These are phyloP conservation scores for Chaenogobius annularis DNA, from an alignment of 2,113 vertebrate species.

Conservation along the genomic window DNA sequence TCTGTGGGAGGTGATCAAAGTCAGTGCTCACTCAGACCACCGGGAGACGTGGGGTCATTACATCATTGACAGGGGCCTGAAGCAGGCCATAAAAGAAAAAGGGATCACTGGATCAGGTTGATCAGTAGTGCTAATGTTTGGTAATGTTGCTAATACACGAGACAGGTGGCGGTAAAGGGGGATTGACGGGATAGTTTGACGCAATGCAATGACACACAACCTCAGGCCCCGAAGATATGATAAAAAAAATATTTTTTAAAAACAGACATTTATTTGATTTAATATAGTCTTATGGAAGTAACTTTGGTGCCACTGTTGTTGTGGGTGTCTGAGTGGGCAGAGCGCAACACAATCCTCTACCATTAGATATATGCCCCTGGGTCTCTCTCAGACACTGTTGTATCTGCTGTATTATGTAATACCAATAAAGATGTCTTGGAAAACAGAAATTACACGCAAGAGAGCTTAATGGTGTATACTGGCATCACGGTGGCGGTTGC, in stretches of 20 bases:
- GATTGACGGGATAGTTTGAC: background rate
- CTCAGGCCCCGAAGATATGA: no score
- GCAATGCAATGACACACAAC: slow-evolving; percentile 44
- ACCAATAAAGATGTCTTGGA: background rate
- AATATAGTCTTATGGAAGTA: slow-evolving; percentile 5
- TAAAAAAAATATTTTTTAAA: no score
- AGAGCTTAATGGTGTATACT: no score
- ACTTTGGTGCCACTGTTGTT: slow-evolving; percentile 8
- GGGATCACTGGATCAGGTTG: slow-evolving; percentile 27
- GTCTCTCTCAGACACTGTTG: background rate
- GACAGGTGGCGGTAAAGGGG: slow-evolving; percentile 27
- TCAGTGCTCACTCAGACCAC: no score
- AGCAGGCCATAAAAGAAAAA: slow-evolving; percentile 32
- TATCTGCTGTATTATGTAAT: background rate
- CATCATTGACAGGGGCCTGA: slow-evolving; percentile 54
- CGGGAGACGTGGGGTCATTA: slow-evolving; percentile 55
- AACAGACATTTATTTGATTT: background rate
- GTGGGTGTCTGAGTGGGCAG: slow-evolving; percentile 47
- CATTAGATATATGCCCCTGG: slow-evolving; percentile 7
- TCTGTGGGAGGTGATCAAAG: background rate
- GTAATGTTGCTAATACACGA: slow-evolving; percentile 36
- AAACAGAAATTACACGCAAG: background rate
- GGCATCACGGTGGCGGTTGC: no score
- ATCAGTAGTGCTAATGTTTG: slow-evolving; percentile 28
- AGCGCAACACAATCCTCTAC: slow-evolving; percentile 14